These are phyloP conservation scores for Spinus olivaceus DNA, from an alignment of 2,797 vertebrate genomes.

Conservation along the genomic window DNA sequence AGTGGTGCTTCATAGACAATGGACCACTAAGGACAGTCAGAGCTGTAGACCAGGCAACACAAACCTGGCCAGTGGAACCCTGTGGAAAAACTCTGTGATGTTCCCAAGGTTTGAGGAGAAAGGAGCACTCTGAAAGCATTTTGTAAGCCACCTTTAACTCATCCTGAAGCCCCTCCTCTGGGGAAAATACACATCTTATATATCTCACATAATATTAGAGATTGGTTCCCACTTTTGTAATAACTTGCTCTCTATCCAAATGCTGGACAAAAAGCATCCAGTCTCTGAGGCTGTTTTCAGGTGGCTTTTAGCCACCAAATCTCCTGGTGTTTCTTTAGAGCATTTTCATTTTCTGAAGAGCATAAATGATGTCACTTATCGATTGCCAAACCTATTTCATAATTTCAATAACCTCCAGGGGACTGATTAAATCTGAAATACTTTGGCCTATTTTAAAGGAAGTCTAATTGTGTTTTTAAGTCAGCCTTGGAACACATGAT, in stretches of 20 bases:
- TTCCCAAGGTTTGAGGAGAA: not conserved
- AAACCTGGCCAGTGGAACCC: not conserved
- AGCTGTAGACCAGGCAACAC: not conserved
- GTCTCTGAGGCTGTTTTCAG: not conserved
- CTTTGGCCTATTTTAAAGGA: conserved; percentile 50
- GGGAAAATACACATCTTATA: not conserved
- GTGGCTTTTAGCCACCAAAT: conserved; percentile 19
- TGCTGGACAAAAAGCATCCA: not conserved
- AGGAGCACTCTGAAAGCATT: not conserved
- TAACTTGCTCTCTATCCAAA: not conserved
- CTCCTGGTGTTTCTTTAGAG: conserved; percentile 1
- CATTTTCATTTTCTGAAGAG: conserved; percentile 21
- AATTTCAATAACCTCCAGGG: conserved; percentile 53
- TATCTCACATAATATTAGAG: not conserved
- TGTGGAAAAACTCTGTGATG: not conserved
- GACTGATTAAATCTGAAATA: conserved; percentile 59
- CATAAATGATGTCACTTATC: conserved; percentile 33
- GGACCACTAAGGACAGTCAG: not conserved
- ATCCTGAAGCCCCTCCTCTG: not conserved
- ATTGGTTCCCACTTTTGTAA: not conserved
- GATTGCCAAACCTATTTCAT: conserved; percentile 48
- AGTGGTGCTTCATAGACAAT: not conserved
- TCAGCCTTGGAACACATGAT: conserved; percentile 66
- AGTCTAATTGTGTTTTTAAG: conserved; percentile 65
- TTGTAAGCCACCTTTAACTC: not conserved